A percentile compares a stretch with the other conserved stretches of the same genome.
Evolutionary conservation across 2,888 invertebrate species (phyloP).

Genomic region (Uropetala carovei): DNA sequence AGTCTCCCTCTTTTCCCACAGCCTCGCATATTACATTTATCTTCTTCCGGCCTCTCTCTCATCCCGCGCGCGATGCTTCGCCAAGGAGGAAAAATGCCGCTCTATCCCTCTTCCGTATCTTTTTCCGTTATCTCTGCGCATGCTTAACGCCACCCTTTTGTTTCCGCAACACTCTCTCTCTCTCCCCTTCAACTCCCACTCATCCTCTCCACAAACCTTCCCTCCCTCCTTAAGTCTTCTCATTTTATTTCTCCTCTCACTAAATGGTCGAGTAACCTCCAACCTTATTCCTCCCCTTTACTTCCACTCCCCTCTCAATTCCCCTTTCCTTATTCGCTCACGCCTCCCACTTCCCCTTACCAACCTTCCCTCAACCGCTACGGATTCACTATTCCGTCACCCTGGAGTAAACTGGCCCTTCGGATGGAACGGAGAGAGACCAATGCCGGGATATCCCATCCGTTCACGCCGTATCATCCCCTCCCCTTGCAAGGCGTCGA

Average conservation of each 20-base stretch:
- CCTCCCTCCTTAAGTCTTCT: neutral
- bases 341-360: neutral
- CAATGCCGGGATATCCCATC: neutral
- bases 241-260: neutral
- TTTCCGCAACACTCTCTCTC: slow-evolving; percentile 56
- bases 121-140: slow-evolving; percentile 55
- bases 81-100: neutral
- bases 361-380: neutral
- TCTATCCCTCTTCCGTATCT: neutral
- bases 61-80: neutral
- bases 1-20: neutral
- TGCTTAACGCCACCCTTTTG: slow-evolving; percentile 29
- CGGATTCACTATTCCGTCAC: slow-evolving; percentile 40
- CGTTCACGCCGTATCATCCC: neutral
- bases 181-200: neutral
- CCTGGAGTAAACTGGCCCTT: slow-evolving; percentile 59
- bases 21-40: neutral
- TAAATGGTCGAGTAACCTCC: neutral
- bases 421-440: slow-evolving; percentile 19
- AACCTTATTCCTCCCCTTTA: neutral
- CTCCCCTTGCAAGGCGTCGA: neutral
- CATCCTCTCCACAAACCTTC: neutral
- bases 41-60: neutral
- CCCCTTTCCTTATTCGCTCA: neutral
- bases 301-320: neutral